Evolutionary conservation across 1,140 invertebrate species (phyloP), one percentile per base, ranked within the genome.

Genomic region (Pteromalus puparum): DNA sequence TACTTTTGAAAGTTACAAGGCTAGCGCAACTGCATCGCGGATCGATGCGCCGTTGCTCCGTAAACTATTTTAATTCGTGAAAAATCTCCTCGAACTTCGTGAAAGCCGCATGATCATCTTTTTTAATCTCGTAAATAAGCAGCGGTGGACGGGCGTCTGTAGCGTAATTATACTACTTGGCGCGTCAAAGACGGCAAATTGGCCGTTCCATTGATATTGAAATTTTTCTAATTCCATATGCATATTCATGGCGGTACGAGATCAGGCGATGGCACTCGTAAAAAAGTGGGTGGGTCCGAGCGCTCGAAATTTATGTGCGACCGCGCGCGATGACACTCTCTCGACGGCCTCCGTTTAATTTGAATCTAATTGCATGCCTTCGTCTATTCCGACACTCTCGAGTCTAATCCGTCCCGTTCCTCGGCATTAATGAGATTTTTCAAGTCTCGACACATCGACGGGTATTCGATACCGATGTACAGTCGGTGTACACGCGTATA

Each of bases 281-380:
- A 65, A 77, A 77, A 24, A n/a, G 53, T 77, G n/a, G 28, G 26
- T 61, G 48, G 18, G 13, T 15, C 48, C 48, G 48, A 30, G 24
- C 46, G 0, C 9, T 26, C 42, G 26, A 15, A 75, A 77, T 77
- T 53, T 77, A 77, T 61, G 74, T 53, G 75, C 21, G 75, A 26
- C 26, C 10, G 30, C 34, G 38, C 12, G 9, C 38, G 38, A 42
- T 42, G 38, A 42, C 38, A 42, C 38, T 42, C 9, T 42, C 48
- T 48, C 46, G 0, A 9, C 46, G 13, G 13, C 48, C 48, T 24
- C 65, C 70, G 30, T 26, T 79, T 65, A 67, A 79, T 67, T 67
- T 67, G 53, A 34, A 79, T 65, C 12, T 79, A 79, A 79, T 79
- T 79, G 30, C 24, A 79, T 21, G 53, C 15, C 67, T 65, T 77